phyloP scores from a whole-genome alignment of 2,888 invertebrate genomes.

The Sepiola atlantica region DNA sequence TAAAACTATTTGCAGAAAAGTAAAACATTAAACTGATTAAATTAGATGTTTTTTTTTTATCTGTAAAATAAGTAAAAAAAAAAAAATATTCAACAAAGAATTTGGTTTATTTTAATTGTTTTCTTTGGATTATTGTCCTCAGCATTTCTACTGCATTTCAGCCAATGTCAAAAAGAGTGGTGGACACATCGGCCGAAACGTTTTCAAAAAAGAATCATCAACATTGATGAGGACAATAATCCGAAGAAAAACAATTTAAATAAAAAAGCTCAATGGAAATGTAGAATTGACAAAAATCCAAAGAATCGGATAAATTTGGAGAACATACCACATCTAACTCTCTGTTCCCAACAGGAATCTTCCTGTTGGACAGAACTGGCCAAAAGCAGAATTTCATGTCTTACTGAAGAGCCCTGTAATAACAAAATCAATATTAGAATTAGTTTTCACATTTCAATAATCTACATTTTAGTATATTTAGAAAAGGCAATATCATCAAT shows the following conservation, averaged over 20 bases:
- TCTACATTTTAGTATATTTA: too few relatives aligned
- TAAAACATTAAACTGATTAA: neutral
- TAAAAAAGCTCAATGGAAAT: neutral
- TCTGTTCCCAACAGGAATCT: constrained; percentile 95
- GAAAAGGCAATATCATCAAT: too few relatives aligned
- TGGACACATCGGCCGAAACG: too few relatives aligned
- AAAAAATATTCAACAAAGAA: neutral
- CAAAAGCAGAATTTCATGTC: constrained; percentile 91
- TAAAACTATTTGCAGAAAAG: neutral
- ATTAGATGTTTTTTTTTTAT: neutral
- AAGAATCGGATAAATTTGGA: neutral
- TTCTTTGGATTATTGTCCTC: too few relatives aligned
- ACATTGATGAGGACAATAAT: too few relatives aligned
- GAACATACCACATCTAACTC: constrained; percentile 80
- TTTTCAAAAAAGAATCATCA: too few relatives aligned
- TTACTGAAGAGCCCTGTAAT: constrained; percentile 80
- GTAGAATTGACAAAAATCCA: neutral
- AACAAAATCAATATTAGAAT: neutral
- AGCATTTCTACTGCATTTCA: too few relatives aligned
- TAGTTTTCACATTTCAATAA: too few relatives aligned
- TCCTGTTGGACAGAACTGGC: constrained; percentile 92
- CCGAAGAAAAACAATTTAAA: too few relatives aligned
- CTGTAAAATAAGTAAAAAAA: neutral
- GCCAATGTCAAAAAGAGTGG: too few relatives aligned
- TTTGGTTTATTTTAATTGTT: neutral